phyloP scores from a whole-genome alignment of 2,888 invertebrate genomes.

The Notodonta ziczac region DNA sequence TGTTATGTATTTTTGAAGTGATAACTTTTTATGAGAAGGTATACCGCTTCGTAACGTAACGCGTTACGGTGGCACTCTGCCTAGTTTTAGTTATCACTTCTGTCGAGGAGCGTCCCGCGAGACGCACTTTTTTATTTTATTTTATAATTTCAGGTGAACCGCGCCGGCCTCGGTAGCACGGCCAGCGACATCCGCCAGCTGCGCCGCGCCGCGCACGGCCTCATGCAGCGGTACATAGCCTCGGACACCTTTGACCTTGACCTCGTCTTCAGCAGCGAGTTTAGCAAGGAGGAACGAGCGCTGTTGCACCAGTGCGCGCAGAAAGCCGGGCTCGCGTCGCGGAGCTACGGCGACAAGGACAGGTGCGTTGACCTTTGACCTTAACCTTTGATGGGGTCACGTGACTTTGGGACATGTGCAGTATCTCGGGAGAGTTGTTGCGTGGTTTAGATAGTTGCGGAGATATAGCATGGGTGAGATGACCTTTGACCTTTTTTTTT shows the following conservation, averaged over 20 bases:
- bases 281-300: conserved; percentile 87
- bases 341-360: conserved; percentile 79
- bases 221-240: conserved; percentile 64
- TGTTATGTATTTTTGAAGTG: too few relatives aligned
- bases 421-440: too few relatives aligned
- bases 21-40: too few relatives aligned
- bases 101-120: too few relatives aligned
- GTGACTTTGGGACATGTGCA: too few relatives aligned
- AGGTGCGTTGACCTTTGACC: conserved; percentile 41
- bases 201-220: conserved; percentile 46
- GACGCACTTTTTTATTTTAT: too few relatives aligned
- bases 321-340: conserved; percentile 72
- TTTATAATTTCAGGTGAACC: conserved; percentile 55
- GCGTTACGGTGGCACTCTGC: too few relatives aligned
- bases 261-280: conserved; percentile 83
- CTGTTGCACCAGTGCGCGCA: conserved; percentile 83
- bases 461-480: not conserved
- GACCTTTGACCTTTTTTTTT: not conserved
- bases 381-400: not conserved
- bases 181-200: conserved; percentile 46
- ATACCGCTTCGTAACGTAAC: too few relatives aligned
- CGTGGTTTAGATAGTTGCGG: not conserved
- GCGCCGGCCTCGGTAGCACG: conserved; percentile 68
- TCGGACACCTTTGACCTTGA: conserved; percentile 81
- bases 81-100: too few relatives aligned